Conservation (phyloP, 2,113 vertebrate genomes). For the Ceyx melanurus region DNA sequence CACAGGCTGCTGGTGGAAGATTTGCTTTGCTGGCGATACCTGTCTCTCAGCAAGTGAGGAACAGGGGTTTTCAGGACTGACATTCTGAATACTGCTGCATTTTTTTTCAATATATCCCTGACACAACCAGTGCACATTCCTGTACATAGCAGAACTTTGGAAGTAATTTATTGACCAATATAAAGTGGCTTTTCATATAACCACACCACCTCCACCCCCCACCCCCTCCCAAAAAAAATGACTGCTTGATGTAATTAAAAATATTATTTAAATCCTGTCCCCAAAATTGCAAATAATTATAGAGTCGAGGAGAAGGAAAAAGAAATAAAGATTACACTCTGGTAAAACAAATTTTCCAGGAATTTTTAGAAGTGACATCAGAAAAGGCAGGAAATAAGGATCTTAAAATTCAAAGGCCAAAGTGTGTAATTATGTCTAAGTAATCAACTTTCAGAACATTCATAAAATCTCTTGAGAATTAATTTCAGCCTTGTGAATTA, state of each 20-base stretch:
- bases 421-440: neutral
- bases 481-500: neutral
- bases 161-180: neutral
- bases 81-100: neutral
- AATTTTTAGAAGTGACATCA: neutral
- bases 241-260: neutral
- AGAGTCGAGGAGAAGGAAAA: neutral
- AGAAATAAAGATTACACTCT: neutral
- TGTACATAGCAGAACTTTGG: neutral
- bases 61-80: neutral
- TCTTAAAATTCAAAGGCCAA: no score
- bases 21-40: neutral
- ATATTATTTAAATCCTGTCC: neutral
- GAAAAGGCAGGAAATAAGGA: neutral
- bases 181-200: neutral
- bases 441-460: neutral
- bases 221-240: neutral
- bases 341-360: neutral
- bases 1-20: accelerated
- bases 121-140: neutral
- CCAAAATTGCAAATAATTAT: neutral
- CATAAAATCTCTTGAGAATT: neutral
- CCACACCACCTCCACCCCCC: neutral
- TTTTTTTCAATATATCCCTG: neutral
- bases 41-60: neutral